Conservation (phyloP, 2,797 vertebrate species). For the Gymnothorax javanicus region DNA sequence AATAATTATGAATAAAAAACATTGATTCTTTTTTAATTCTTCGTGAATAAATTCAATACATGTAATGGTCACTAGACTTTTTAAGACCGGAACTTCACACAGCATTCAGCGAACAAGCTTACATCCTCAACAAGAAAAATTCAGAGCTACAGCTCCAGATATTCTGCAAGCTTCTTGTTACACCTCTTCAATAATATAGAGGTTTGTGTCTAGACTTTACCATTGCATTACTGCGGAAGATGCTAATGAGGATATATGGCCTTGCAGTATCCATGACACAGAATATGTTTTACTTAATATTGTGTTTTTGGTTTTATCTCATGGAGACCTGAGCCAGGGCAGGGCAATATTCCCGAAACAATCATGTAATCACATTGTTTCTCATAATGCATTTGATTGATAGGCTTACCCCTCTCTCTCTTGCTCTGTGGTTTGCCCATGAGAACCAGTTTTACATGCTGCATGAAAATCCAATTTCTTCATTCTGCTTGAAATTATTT, state of each 20-base stretch:
- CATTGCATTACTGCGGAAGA: constrained; percentile 45
- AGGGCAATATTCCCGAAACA: neutral
- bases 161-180: constrained; percentile 70
- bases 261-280: neutral
- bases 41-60: neutral
- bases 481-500: neutral
- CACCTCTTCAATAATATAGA: constrained; percentile 78
- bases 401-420: constrained; percentile 4
- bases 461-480: constrained; percentile 4
- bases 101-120: neutral
- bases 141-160: constrained; percentile 33
- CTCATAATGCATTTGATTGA: constrained; percentile 10
- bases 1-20: neutral
- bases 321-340: neutral
- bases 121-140: neutral
- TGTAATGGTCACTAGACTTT: neutral
- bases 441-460: neutral
- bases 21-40: neutral
- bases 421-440: constrained; percentile 23
- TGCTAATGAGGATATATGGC: constrained; percentile 13
- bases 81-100: neutral
- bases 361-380: neutral
- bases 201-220: constrained; percentile 67
- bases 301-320: neutral
- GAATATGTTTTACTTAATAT: neutral